Evolutionary conservation across 2,797 vertebrate species (phyloP).

Genomic region (Erethizon dorsatum): DNA sequence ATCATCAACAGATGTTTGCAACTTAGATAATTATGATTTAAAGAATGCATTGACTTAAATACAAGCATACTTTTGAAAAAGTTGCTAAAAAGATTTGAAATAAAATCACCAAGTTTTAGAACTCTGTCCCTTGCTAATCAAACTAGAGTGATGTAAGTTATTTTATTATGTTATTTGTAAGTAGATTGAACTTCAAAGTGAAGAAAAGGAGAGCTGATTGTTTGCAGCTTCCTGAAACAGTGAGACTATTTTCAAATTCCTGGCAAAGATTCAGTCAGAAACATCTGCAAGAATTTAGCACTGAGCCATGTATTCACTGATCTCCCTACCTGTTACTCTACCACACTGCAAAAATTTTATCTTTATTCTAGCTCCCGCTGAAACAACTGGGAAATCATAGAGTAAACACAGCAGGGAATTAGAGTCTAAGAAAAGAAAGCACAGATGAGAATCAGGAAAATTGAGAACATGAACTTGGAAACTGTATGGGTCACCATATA

Average conservation of each 20-base stretch:
- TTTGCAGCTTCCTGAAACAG: constrained; percentile 57
- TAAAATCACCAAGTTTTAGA: constrained; percentile 13
- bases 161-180: constrained; percentile 58
- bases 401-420: constrained; percentile 62
- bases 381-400: constrained; percentile 61
- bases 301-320: constrained; percentile 65
- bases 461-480: background rate
- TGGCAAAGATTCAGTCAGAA: constrained; percentile 78
- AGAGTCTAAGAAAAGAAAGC: constrained; percentile 56
- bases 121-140: background rate
- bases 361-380: constrained; percentile 66
- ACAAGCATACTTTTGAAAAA: constrained; percentile 61
- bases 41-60: constrained; percentile 68
- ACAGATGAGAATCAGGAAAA: constrained; percentile 53
- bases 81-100: constrained; percentile 61
- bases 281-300: constrained; percentile 85
- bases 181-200: constrained; percentile 45
- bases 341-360: constrained; percentile 80
- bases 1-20: constrained; percentile 78
- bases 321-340: constrained; percentile 81
- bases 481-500: background rate
- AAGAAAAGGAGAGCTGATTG: constrained; percentile 57
- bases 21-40: constrained; percentile 64
- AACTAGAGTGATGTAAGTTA: constrained; percentile 35
- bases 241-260: constrained; percentile 64